These are phyloP conservation scores for Drosophila eugracilis DNA, from an alignment of 1,140 invertebrate genomes.

Conservation along the genomic window DNA sequence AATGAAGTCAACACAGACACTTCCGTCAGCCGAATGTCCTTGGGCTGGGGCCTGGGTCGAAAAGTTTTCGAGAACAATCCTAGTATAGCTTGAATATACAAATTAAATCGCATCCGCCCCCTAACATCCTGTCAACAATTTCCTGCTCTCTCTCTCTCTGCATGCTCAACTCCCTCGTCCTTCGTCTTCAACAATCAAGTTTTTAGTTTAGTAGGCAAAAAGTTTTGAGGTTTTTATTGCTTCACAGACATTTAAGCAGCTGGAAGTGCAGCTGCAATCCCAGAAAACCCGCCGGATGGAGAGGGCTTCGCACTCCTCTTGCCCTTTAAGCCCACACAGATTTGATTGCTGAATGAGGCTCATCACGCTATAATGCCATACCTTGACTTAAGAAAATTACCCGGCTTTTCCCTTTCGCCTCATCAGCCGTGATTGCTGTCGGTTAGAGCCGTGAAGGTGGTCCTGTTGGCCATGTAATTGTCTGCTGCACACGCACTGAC, in stretches of 20 bases:
- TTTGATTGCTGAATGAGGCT: constrained; percentile 70
- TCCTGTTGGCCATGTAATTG: constrained; percentile 62
- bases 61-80: constrained; percentile 55
- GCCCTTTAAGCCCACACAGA: constrained; percentile 35
- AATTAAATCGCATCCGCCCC: constrained; percentile 70
- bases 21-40: constrained; percentile 32
- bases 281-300: constrained; percentile 3
- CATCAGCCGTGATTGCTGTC: constrained; percentile 59
- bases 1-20: constrained; percentile 61
- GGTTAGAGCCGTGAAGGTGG: constrained; percentile 19
- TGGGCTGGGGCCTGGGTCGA: constrained; percentile 15
- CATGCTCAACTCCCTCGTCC: constrained; percentile 29
- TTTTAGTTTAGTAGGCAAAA: constrained; percentile 62
- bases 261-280: constrained; percentile 30
- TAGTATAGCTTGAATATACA: constrained; percentile 53
- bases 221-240: constrained; percentile 57
- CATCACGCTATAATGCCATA: constrained; percentile 76
- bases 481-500: constrained; percentile 51
- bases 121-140: constrained; percentile 77
- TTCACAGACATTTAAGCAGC: constrained; percentile 53
- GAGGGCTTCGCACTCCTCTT: neutral
- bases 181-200: constrained; percentile 67
- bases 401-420: constrained; percentile 40
- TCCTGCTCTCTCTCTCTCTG: constrained; percentile 33
- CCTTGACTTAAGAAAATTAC: constrained; percentile 61